phyloP scores from a whole-genome alignment of 37 sponge, comb jelly and placozoan genomes.

The Theonella swinhoei region DNA sequence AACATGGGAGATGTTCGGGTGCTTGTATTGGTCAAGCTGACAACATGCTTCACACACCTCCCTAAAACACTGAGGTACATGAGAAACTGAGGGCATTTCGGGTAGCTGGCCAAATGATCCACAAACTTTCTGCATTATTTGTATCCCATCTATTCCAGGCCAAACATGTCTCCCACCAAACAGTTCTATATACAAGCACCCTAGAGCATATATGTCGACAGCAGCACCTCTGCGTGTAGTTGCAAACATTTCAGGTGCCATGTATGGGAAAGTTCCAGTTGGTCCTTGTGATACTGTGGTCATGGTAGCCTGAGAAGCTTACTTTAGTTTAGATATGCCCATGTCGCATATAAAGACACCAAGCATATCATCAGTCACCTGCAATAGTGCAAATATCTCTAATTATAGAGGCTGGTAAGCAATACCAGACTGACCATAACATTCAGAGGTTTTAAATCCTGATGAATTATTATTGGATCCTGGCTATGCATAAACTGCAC shows the following conservation, averaged over 20 bases:
- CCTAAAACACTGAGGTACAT: too few species aligned
- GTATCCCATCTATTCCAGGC: constrained; percentile 6
- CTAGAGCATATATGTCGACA: constrained; percentile 23
- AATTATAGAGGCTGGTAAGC: not conserved
- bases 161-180: constrained; percentile 14
- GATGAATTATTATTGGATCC: constrained; percentile 49
- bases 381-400: not conserved
- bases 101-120: too few species aligned
- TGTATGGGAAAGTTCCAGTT: constrained; percentile 43
- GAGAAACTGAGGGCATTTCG: too few species aligned
- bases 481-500: constrained; percentile 44
- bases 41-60: too few species aligned
- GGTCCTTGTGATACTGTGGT: constrained; percentile 13
- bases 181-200: constrained; percentile 30
- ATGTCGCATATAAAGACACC: constrained; percentile 44
- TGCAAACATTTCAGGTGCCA: constrained; percentile 48
- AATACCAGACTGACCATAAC: constrained; percentile 32
- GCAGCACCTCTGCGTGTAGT: not conserved
- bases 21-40: too few species aligned
- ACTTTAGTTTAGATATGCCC: constrained; percentile 33
- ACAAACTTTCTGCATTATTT: constrained; percentile 10
- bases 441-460: constrained; percentile 54
- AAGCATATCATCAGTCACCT: constrained; percentile 19
- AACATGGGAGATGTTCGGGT: too few species aligned
- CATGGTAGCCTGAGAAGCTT: not conserved